Conservation (phyloP, 2,888 invertebrate genomes). For the Terebella lapidaria region DNA sequence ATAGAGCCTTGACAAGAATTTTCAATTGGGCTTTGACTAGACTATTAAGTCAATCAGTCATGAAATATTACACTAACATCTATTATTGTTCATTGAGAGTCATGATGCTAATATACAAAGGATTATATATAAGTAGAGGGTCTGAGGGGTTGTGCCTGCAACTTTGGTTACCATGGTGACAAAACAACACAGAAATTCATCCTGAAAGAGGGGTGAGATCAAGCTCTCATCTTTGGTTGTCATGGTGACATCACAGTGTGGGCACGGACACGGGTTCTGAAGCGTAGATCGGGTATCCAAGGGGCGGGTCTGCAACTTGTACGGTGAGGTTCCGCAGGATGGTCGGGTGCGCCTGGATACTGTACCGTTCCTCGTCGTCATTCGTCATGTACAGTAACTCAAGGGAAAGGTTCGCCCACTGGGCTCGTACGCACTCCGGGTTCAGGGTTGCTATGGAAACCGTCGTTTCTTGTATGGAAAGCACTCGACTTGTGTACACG, state of each 20-base stretch:
- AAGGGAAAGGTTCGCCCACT: constrained; percentile 56
- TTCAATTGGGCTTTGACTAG: too few relatives aligned
- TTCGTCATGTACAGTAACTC: constrained; percentile 57
- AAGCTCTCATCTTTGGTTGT: too few relatives aligned
- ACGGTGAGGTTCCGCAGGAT: constrained; percentile 54
- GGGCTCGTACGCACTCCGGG: constrained; percentile 49
- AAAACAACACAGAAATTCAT: too few relatives aligned
- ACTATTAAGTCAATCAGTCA: too few relatives aligned
- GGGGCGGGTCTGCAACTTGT: constrained; percentile 55
- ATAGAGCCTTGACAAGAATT: too few relatives aligned
- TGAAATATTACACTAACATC: too few relatives aligned
- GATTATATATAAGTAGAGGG: too few relatives aligned
- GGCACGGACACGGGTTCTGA: constrained; percentile 15
- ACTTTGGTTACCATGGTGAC: too few relatives aligned
- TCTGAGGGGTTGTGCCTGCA: too few relatives aligned
- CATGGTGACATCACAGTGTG: constrained; percentile 10
- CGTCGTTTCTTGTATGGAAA: constrained; percentile 45
- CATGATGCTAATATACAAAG: too few relatives aligned
- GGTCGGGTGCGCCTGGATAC: constrained; percentile 54
- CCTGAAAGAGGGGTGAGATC: too few relatives aligned
- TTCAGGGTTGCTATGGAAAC: constrained; percentile 50
- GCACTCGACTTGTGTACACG: constrained; percentile 48
- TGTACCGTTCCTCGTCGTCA: constrained; percentile 57
- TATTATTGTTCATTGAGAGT: too few relatives aligned
- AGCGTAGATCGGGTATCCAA: constrained; percentile 53